Conservation (phyloP, 2,113 vertebrate species). For the Antechinus flavipes region DNA sequence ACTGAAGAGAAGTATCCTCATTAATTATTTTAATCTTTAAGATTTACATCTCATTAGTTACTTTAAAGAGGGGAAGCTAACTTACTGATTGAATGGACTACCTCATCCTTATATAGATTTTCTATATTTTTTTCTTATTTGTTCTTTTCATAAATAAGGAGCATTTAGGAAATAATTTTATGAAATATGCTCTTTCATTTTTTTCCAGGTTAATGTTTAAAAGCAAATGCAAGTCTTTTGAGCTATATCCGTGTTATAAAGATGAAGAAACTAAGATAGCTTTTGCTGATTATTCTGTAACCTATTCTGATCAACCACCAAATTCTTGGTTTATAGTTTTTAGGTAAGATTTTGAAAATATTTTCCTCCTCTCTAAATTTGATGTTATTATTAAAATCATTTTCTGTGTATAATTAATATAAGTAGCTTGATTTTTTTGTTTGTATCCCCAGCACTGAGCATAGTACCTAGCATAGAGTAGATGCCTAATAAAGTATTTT, state of each 20-base stretch:
- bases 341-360: conserved; percentile 84
- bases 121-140: background rate
- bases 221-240: conserved; percentile 80
- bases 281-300: conserved; percentile 89
- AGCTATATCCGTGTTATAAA: conserved; percentile 88
- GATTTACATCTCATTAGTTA: background rate
- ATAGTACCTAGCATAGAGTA: background rate
- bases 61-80: background rate
- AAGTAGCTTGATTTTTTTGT: background rate
- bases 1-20: background rate
- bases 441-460: background rate
- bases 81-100: background rate
- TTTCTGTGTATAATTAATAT: background rate
- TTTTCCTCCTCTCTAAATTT: background rate
- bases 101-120: background rate
- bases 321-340: conserved; percentile 92
- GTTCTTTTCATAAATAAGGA: background rate
- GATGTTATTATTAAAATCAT: background rate
- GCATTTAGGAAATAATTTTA: conserved; percentile 32
- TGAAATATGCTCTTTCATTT: conserved; percentile 44
- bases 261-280: conserved; percentile 89
- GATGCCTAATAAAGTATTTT: background rate
- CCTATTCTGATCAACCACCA: conserved; percentile 82
- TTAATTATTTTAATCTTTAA: background rate
- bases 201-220: conserved; percentile 89